These are phyloP conservation scores for Pyrocephalus nanus DNA, from an alignment of 2,797 vertebrate species.

Conservation along the genomic window DNA sequence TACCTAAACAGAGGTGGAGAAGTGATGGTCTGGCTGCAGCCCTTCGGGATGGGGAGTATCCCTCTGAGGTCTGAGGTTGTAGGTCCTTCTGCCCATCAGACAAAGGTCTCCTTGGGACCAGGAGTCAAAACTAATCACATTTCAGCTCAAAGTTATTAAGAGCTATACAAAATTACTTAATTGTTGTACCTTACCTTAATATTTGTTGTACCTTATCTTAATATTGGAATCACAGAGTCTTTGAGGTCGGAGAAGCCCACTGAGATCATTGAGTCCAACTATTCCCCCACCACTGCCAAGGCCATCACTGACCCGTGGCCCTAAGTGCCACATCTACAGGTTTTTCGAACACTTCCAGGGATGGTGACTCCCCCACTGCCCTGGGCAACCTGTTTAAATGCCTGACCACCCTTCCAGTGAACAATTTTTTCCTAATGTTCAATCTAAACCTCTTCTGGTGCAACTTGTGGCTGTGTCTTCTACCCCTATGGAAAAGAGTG, in stretches of 20 bases:
- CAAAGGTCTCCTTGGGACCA: not conserved
- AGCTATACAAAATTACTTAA: not conserved
- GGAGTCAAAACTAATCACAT: not conserved
- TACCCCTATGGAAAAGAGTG: not conserved
- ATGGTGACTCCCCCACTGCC: not conserved
- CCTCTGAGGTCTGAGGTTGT: not conserved
- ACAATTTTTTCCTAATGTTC: not conserved
- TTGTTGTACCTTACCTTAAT: not conserved
- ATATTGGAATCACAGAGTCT: not conserved
- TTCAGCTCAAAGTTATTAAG: not conserved
- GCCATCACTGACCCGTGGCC: fast-evolving
- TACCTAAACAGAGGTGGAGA: fast-evolving
- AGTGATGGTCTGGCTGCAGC: not conserved
- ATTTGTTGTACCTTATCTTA: not conserved
- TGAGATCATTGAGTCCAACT: not conserved
- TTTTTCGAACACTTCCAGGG: not conserved
- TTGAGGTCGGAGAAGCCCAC: not conserved
- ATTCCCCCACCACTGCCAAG: not conserved
- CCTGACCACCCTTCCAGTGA: not conserved
- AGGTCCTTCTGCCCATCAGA: not conserved
- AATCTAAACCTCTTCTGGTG: not conserved
- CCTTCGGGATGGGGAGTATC: not conserved
- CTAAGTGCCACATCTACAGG: not conserved
- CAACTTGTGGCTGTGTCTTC: not conserved
- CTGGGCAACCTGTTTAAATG: not conserved